A percentile compares a stretch with the other conserved stretches of the same genome.
These are phyloP conservation scores for Pseudorasbora parva DNA, from an alignment of 2,113 vertebrate species.

Conservation along the genomic window DNA sequence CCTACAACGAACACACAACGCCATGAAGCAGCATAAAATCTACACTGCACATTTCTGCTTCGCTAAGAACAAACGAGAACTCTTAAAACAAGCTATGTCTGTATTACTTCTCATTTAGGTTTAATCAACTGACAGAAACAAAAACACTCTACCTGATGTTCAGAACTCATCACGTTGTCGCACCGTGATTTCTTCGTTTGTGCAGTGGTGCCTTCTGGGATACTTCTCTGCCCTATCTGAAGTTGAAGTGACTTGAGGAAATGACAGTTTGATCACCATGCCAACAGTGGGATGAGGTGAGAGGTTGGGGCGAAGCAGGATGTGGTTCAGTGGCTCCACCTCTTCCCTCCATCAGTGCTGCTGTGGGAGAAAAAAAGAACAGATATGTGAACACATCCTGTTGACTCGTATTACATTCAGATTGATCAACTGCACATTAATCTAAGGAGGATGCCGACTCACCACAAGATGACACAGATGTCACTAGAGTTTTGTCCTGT, in stretches of 20 bases:
- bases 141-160: conserved; percentile 45
- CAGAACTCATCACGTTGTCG: conserved; percentile 27
- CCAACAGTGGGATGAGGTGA: conserved; percentile 20
- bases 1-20: neutral
- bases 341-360: conserved; percentile 14
- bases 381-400: conserved; percentile 39
- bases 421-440: neutral
- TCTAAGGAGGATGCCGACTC: neutral
- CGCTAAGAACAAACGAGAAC: neutral
- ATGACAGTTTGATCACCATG: conserved; percentile 50
- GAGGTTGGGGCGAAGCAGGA: conserved; percentile 47
- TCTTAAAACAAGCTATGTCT: neutral
- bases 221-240: conserved; percentile 11
- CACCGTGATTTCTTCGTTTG: conserved; percentile 53
- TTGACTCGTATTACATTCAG: conserved; percentile 29
- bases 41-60: neutral
- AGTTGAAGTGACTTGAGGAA: conserved; percentile 36
- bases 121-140: conserved; percentile 15
- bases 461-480: neutral
- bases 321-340: conserved; percentile 55
- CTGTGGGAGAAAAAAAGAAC: neutral
- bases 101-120: neutral
- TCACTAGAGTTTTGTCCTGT: neutral
- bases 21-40: neutral
- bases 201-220: conserved; percentile 58